phyloP scores from a whole-genome alignment of 2,797 vertebrate genomes.

The Molossus molossus region DNA sequence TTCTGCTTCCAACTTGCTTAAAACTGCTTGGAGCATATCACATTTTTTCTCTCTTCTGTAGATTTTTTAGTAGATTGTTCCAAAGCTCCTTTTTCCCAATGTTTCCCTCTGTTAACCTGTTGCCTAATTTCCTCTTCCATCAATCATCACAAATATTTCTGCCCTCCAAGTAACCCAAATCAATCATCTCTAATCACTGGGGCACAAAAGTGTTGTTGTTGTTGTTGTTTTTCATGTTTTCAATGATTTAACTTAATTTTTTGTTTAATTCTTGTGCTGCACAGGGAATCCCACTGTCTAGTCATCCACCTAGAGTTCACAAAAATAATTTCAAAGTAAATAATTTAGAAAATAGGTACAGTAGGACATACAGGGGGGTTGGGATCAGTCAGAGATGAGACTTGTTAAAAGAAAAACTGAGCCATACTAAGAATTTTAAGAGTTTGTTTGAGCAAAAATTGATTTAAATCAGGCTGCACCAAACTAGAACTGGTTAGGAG shows the following conservation, averaged over 20 bases:
- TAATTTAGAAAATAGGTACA: not conserved
- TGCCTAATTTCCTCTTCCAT: not conserved
- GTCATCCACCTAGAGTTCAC: not conserved
- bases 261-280: not conserved
- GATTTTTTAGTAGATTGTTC: not conserved
- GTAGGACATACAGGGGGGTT: not conserved
- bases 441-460: not conserved
- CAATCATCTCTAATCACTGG: not conserved
- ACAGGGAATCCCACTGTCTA: not conserved
- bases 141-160: not conserved
- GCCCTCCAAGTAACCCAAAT: not conserved
- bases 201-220: not conserved
- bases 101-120: not conserved
- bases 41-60: not conserved
- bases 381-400: not conserved
- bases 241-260: not conserved
- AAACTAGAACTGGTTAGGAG: not conserved
- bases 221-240: not conserved
- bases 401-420: not conserved
- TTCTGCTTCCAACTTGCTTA: slow-evolving; percentile 2
- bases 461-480: not conserved
- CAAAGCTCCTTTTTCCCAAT: not conserved
- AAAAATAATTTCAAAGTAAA: not conserved
- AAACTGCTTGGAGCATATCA: not conserved
- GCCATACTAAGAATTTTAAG: not conserved